These are phyloP conservation scores for Euborellia annulipes DNA, from an alignment of 1,140 invertebrate genomes.

Conservation along the genomic window DNA sequence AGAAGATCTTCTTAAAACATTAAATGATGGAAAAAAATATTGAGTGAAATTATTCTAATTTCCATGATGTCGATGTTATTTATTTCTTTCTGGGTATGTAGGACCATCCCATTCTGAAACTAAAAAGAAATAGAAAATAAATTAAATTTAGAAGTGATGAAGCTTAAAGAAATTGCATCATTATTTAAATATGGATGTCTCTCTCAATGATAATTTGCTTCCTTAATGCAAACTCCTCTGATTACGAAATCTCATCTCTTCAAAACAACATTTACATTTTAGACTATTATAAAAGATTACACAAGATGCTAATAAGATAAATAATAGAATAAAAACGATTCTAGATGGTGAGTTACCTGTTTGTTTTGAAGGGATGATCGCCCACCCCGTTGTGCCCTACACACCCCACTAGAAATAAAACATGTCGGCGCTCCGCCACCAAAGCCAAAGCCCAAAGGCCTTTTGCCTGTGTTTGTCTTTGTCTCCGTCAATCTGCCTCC, in stretches of 20 bases:
- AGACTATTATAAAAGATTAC: too few relatives aligned
- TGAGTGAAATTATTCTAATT: slow-evolving; percentile 2
- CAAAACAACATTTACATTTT: too few relatives aligned
- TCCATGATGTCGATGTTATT: slow-evolving; percentile 15
- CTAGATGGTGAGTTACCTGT: slow-evolving; percentile 22
- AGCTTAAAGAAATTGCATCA: too few relatives aligned
- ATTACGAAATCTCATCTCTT: slow-evolving; percentile 14
- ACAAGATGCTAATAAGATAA: slow-evolving; percentile 1
- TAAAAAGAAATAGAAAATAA: slow-evolving; percentile 15
- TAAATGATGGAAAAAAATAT: neutral
- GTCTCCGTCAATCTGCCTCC: too few relatives aligned
- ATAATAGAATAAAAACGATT: neutral
- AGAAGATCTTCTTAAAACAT: neutral
- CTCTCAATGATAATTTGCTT: slow-evolving; percentile 20
- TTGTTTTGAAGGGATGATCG: slow-evolving; percentile 33
- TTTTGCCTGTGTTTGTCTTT: slow-evolving; percentile 16
- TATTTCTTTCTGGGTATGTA: slow-evolving; percentile 12
- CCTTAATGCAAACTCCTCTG: slow-evolving; percentile 20
- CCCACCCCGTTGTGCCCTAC: slow-evolving; percentile 33
- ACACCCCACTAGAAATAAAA: slow-evolving; percentile 33
- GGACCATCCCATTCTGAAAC: slow-evolving; percentile 33
- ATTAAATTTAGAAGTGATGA: too few relatives aligned
- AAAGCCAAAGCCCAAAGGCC: slow-evolving; percentile 18
- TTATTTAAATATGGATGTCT: slow-evolving; percentile 13
- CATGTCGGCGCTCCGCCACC: slow-evolving; percentile 28